phyloP scores from a whole-genome alignment of 2,797 vertebrate genomes.

The Anomalospiza imberbis region DNA sequence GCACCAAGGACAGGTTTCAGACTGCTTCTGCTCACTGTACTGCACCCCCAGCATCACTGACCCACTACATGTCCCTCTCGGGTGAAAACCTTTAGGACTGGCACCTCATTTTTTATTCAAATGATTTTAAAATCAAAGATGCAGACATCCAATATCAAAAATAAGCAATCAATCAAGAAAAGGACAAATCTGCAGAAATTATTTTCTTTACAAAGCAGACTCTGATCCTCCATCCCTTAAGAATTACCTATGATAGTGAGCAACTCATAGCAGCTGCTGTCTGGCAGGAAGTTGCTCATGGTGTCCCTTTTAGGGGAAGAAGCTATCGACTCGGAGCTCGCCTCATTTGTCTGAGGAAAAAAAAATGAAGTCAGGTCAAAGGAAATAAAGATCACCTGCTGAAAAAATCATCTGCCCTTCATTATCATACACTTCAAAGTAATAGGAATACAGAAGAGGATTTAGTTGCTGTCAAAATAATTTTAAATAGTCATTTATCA shows the following conservation, averaged over 20 bases:
- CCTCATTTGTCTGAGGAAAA: constrained; percentile 87
- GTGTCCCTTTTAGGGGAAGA: constrained; percentile 83
- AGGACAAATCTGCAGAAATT: neutral
- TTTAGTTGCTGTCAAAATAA: neutral
- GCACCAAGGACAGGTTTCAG: neutral
- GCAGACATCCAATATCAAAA: neutral
- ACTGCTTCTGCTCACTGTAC: neutral
- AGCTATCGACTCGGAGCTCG: constrained; percentile 90
- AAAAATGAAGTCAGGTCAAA: constrained; percentile 10
- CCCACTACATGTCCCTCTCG: neutral
- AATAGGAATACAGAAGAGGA: neutral
- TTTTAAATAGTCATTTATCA: neutral
- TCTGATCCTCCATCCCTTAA: neutral
- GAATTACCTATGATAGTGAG: constrained; percentile 86
- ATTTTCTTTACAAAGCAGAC: neutral
- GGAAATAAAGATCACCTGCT: neutral
- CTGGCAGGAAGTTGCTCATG: constrained; percentile 91
- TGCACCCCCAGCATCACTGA: neutral
- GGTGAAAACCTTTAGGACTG: neutral
- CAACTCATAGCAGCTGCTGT: constrained; percentile 89
- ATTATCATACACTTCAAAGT: neutral
- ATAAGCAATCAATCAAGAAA: neutral
- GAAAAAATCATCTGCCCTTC: neutral
- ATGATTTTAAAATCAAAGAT: neutral
- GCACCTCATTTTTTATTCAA: neutral